These are phyloP conservation scores for Polydrusus pterygomalis DNA, from an alignment of 2,888 invertebrate species.

Conservation along the genomic window DNA sequence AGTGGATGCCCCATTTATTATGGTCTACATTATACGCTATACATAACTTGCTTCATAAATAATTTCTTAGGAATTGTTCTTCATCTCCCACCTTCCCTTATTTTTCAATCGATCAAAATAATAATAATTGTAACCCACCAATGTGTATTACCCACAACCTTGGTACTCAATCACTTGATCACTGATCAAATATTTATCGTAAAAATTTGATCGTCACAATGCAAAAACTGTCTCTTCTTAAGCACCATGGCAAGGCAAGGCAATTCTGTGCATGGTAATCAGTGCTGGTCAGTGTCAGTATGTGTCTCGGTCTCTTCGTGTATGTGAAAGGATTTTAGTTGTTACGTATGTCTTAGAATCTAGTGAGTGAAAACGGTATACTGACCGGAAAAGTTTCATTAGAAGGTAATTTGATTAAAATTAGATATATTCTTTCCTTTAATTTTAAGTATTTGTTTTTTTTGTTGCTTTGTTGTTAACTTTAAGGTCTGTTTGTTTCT, in stretches of 20 bases:
- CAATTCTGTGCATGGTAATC: conserved; percentile 30
- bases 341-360: conserved; percentile 17
- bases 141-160: no score
- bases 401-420: neutral
- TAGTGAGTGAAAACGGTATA: conserved; percentile 27
- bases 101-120: no score
- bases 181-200: neutral
- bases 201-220: conserved; percentile 6
- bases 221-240: conserved; percentile 25
- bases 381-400: conserved; percentile 15
- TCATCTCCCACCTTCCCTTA: no score
- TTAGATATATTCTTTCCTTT: neutral
- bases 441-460: neutral
- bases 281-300: conserved; percentile 31
- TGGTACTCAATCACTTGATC: neutral
- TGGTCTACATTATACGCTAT: no score
- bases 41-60: no score
- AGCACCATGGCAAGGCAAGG: conserved; percentile 20
- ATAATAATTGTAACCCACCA: no score
- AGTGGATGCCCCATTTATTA: no score
- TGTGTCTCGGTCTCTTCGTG: conserved; percentile 24
- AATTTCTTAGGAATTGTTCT: no score
- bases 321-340: conserved; percentile 25
- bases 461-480: no score
- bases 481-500: no score